A percentile compares a stretch with the other conserved stretches of the same genome.
Evolutionary conservation across 2,113 vertebrate species (phyloP).

Genomic region (Dicaeum eximium): DNA sequence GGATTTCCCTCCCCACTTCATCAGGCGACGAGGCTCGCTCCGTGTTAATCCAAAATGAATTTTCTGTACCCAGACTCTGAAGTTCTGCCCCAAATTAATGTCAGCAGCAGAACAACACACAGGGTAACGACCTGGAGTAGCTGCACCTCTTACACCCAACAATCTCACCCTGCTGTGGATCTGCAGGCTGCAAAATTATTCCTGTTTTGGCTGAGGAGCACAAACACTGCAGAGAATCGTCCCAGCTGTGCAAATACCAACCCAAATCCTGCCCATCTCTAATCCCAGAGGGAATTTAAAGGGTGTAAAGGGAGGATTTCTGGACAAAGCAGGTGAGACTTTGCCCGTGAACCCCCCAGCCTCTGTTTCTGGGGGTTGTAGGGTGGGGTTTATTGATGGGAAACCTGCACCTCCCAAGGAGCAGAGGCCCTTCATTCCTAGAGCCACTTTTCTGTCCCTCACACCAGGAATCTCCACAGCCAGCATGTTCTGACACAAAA

Average conservation of each 20-base stretch:
- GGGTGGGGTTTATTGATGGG: rapidly evolving
- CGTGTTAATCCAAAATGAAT: rapidly evolving
- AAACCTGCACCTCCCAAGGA: neutral
- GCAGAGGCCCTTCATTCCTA: rapidly evolving
- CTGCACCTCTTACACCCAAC: neutral
- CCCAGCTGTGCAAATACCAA: neutral
- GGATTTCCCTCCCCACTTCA: neutral
- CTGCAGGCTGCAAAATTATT: rapidly evolving
- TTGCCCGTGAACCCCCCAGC: rapidly evolving
- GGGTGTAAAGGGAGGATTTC: neutral
- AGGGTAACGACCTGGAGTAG: neutral
- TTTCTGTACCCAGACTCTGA: neutral
- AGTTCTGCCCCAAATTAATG: neutral
- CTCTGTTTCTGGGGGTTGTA: neutral
- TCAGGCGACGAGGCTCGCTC: neutral
- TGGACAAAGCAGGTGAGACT: neutral
- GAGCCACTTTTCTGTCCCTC: neutral
- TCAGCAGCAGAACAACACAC: neutral
- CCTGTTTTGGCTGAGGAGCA: neutral
- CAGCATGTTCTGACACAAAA: rapidly evolving
- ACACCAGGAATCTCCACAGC: neutral
- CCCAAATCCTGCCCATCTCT: neutral
- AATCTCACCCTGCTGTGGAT: neutral
- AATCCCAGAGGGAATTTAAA: neutral
- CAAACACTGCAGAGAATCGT: neutral